A percentile compares a stretch with the other conserved stretches of the same genome.
These are phyloP conservation scores for Pagrus major DNA, from an alignment of 2,113 vertebrate genomes.

Conservation along the genomic window DNA sequence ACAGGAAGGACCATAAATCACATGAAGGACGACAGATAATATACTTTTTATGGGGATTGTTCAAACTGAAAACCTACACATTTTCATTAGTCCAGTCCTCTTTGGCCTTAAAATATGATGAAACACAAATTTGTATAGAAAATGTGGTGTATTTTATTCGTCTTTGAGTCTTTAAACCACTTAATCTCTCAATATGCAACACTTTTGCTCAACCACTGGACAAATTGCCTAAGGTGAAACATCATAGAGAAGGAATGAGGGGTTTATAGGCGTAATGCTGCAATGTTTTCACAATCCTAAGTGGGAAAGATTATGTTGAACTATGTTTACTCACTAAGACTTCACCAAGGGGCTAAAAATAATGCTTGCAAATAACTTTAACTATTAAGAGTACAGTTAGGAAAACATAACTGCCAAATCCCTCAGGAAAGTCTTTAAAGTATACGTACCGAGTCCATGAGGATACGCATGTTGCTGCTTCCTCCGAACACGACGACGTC, in stretches of 20 bases:
- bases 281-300: not conserved
- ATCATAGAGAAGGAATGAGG: not conserved
- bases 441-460: conserved; percentile 90
- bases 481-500: conserved; percentile 97
- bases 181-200: conserved; percentile 43
- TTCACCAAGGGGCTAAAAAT: not conserved
- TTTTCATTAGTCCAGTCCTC: not conserved
- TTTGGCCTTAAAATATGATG: not conserved
- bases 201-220: conserved; percentile 1
- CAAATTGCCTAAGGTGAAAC: not conserved
- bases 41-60: no score
- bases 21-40: not conserved
- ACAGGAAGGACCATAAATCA: not conserved
- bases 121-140: no score
- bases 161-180: conserved; percentile 44
- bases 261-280: not conserved
- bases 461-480: conserved; percentile 90
- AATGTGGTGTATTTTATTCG: no score
- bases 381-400: not conserved
- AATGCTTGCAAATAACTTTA: not conserved
- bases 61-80: no score
- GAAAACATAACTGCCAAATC: not conserved
- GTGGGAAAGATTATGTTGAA: not conserved
- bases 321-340: not conserved
- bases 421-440: not conserved